Base-by-base conservation (phyloP, 2,113 vertebrate genomes). In the Chionodraco myersi region DNA sequence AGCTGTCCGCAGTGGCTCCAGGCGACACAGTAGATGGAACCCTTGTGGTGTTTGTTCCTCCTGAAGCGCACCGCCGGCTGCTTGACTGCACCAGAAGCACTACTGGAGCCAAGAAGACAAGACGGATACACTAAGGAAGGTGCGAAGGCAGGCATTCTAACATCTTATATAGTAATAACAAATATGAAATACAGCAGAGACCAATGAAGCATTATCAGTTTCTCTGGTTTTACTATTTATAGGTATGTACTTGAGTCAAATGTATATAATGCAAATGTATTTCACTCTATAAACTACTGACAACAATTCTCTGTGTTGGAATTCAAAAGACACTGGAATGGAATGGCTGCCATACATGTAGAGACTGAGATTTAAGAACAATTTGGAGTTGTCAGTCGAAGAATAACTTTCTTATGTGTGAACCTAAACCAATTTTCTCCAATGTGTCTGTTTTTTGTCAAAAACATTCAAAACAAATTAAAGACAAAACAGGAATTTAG, bases 41-140 rank as follows among this genome's bases (percentile, higher is more conserved):
- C 98, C 91, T 99, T 99, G 89, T 99, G 98, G 91, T 99, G 98
- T 84, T 99, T 99, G 93, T 99, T 99, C 88, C 98, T 96, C 88
- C 97, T 96, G 93, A 99, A 99, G 82, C 96, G 97, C 60, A 99
- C 96, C 52, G 92, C 92, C 15, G 98, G 97, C 83, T 97, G 97
- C 74, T 95, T 96, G 77, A 93, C 93, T 80, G 89, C 81, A 63
- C 91, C 89, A 92, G 86, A 93, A 86, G 90, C 88, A 92, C 97
- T 98, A 86, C 7, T 66, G 41, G 66, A 58, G 45, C 2, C 72
- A 64, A 71, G 15, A 60, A 30, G 64, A 59, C 21, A 41, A 73
- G 1, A 2, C 5, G 70, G 3, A 61, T n/a, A 15, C 21, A 48
- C 5, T 21, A 4, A 15, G 5, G 44, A 57, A 30, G 44, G 58